Evolutionary conservation across 1,140 invertebrate species (phyloP), one percentile per base, ranked within the genome.

Genomic region (Neoseiulus cucumeris): DNA sequence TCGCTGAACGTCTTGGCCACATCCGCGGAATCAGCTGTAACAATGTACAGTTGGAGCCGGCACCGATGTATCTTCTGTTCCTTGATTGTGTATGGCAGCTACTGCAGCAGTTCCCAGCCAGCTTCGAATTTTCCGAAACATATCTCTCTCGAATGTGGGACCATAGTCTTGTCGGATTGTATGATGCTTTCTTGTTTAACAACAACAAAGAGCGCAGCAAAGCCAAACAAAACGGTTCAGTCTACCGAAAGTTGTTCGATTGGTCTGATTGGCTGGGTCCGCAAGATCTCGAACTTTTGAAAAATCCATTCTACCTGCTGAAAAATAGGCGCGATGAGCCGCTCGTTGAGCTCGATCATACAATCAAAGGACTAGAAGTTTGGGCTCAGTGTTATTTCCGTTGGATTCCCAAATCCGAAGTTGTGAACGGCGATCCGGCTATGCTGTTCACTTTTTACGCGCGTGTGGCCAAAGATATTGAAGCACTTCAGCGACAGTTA

Each of bases 61-160:
- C 86, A 68, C 90, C 91, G 0, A 76, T 94, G 44, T 91, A 94
- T 74, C 80, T 94, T 25, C 73, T 96, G 45, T 95, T 89, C 75
- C 79, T 97, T 68, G 92, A 97, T 74, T 91, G 89, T 76, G 85
- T 89, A 55, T 93, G 89, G 87, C 92, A 96, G 78, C 76, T 96
- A 39, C 76, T 84, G 66, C 83, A 85, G 71, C 91, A 95, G 77
- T 91, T 86, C 76, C 89, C 89, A 9, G 78, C 83, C 0, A 80
- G 84, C 65, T 94, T 96, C 76, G 87, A 93, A 76, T 92, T 92
- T 76, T 87, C 87, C 5, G 89, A 94, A 77, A 89, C 86, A 0
- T 93, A 92, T 76, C 80, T 97, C 44, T 90, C 87, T 6, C 85
- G 87, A 0, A 73, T 95, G 2, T 94, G 90, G 89, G 91, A 97